These are phyloP conservation scores for Polypterus senegalus DNA, from an alignment of 2,113 vertebrate species.

Conservation along the genomic window DNA sequence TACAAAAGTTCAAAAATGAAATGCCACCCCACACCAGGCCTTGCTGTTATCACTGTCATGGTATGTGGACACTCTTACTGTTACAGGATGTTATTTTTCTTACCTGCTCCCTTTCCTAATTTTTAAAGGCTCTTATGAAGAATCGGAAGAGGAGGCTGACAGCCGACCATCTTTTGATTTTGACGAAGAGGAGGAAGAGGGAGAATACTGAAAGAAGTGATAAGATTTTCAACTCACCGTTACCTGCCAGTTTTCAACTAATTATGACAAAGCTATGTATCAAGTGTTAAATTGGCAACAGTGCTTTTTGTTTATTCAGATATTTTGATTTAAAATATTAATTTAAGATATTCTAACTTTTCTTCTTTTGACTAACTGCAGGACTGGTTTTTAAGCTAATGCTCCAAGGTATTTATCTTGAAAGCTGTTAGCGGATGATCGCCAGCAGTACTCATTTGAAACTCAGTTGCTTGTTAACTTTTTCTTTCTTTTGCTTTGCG, in stretches of 20 bases:
- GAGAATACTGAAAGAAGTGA: background rate
- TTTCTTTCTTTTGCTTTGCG: no score
- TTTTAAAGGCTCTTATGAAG: conserved; percentile 61
- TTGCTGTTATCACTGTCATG: no score
- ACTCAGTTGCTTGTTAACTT: no score
- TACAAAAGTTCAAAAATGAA: no score
- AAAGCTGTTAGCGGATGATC: no score
- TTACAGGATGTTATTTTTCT: background rate
- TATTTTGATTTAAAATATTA: background rate
- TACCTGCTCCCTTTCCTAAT: conserved; percentile 29
- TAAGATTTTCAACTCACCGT: no score
- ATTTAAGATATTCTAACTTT: conserved; percentile 6
- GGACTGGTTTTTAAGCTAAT: no score
- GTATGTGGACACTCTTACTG: background rate
- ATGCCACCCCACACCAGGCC: no score
- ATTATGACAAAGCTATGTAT: conserved; percentile 6
- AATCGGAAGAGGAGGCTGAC: conserved; percentile 59
- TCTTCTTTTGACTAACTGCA: conserved; percentile 15
- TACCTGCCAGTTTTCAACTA: no score
- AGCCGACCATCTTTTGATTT: conserved; percentile 55
- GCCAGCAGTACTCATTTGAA: no score
- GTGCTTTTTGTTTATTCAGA: background rate
- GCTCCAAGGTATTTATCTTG: no score
- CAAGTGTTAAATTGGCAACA: conserved; percentile 4
- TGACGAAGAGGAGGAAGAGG: conserved; percentile 46